Base-by-base conservation (phyloP, 2,797 vertebrate genomes). In the Spheniscus humboldti region DNA sequence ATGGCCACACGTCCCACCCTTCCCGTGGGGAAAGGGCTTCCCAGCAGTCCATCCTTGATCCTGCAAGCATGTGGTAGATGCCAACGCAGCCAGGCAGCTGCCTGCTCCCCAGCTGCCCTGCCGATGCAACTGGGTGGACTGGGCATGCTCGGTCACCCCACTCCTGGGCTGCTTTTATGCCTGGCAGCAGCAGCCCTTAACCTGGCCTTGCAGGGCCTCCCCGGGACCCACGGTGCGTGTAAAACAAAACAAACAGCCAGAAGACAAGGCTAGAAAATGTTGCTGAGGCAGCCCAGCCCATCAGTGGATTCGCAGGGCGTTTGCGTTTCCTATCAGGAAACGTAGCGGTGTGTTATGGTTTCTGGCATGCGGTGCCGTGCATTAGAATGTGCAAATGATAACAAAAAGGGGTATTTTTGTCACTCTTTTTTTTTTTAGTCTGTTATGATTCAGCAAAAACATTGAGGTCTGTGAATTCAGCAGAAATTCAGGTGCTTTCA, bases 321-420 rank as follows among this genome's bases (percentile, higher is more conserved):
- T 71, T 93, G 71, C 59, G 20, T 88, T 97, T 95, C 95, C 96
- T 86, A 67, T 69, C 88, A 95, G 96, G 96, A 96, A 96, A 92
- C 2, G 15, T 93, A 93, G 88, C 20, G 3, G 50, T 92, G 73
- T 8, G 0, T 79, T 95, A 93, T 80, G 81, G 84, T 86, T 95
- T 92, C 87, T 97, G 95, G 92, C 88, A 64, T 78, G 81, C 2
- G 5, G 28, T 79, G 71, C 74, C 0, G 5, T 92, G 85, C 56
- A 88, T 92, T 83, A 90, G 39, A 92, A 92, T 2, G 48, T 63
- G 72, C 37, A 71, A 90, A 88, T 68, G 68, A 91, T 64, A 97
- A 95, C 59, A 87, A 77, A 92, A 95, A 62, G 31, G 19, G 41
- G 41, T 94, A 95, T 91, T 97, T 96, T 96, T 96, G 73, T 95